Base-by-base conservation (phyloP, 2,888 invertebrate genomes). In the Amiota mariae region DNA sequence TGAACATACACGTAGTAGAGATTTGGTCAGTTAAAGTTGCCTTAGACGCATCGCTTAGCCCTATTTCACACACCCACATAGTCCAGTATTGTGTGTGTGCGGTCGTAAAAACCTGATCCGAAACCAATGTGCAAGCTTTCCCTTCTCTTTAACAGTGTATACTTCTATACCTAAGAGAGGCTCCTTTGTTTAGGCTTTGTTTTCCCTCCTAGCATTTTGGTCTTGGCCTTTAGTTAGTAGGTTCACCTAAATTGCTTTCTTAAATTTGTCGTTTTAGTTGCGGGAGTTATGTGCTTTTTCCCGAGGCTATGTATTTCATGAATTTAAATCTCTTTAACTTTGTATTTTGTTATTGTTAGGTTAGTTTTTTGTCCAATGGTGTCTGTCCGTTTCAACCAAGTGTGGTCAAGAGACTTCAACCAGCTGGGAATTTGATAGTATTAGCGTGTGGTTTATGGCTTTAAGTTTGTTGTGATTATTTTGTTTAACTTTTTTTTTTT, bases 21-120 rank as follows among this genome's bases (percentile, higher is more conserved):
- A 36, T 36, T 36, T 24, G 36, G 61, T 24, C 61, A 24, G 12
- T 3, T 51, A 49, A 20, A 49, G 3, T 46, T 70, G 54, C 24
- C 6, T 20, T 36, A 12, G n/a, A 54, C 49, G 70, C 49, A 15
- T 10, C n/a, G 54, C 36, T 24, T 64, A 59, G 64, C 82, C 82
- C 83, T 80, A 85, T 77, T 85, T 85, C 82, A 81, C 82, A 82
- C 85, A 82, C 82, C 82, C 82, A 81, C 82, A 73, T 67, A 57
- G 18, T 49, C 36, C 36, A 36, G 57, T 13, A 48, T 10, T 15
- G 56, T 36, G 72, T 36, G 72, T 59, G 49, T 63, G 63, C 63
- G 63, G 63, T 63, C 63, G 63, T 15, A 24, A 63, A 36, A 63
- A 63, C 63, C 63, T 63, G 63, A 63, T 63, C 46, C 63, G 24